Base-by-base conservation (phyloP, 2,888 invertebrate genomes). In the Rhyacophila evoluta region DNA sequence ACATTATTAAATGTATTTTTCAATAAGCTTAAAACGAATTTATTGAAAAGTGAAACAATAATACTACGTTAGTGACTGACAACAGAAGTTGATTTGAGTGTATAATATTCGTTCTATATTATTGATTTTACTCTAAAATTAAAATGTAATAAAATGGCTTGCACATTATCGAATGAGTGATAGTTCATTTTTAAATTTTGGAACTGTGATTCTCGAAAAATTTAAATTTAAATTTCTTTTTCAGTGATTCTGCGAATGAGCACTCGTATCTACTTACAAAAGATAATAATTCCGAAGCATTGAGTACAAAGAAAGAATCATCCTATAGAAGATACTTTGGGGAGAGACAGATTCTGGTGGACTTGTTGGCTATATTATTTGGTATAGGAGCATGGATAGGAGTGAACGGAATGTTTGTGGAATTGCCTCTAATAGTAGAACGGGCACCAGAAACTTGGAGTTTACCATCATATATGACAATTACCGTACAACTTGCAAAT, bases 351-450 rank as follows among this genome's bases (percentile, higher is more conserved):
- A 33, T 75, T n/a, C 11, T 41, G 4, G 80, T 95, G 11, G 95
- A 95, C 87, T 84, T 93, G 81, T 87, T 96, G 79, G 93, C 95
- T 83, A 91, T 93, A 81, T 88, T 94, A 84, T 97, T 97, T 87
- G 95, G 95, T 41, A 89, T 95, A 76, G 94, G 94, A 84, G 92
- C 97, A 39, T 98, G 97, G 97, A 92, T 97, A 83, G 95, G 95
- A 69, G 92, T 97, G 77, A 98, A 97, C 88, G 95, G 95, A 8
- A 91, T 96, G 81, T 98, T 94, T 89, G 94, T 97, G 82, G 96
- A 98, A 87, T 88, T 97, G 82, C 97, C 97, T 11, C 88, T 97
- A 82, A 89, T 98, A 78, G 95, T 97, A 5, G 90, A 93, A 81
- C 88, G 88, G 39, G 92, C 96, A 72, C 97, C 98, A 0, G 98